phyloP scores from a whole-genome alignment of 2,113 vertebrate species.

The Polypterus bichir region DNA sequence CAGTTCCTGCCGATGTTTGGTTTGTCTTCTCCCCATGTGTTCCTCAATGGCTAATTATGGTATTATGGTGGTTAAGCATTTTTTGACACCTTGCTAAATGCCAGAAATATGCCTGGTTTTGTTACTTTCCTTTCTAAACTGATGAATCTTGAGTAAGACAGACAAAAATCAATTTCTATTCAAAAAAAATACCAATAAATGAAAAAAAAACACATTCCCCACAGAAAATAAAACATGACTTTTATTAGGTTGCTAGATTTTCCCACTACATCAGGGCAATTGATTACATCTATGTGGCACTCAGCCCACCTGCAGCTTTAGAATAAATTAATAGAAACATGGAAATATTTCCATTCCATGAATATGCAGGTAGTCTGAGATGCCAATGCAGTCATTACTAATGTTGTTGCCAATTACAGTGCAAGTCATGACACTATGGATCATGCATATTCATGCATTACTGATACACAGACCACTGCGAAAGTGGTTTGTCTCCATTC shows the following conservation, averaged over 20 bases:
- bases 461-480: constrained; percentile 50
- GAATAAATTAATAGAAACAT: constrained; percentile 50
- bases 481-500: constrained; percentile 48
- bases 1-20: too few species aligned
- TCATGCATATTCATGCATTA: constrained; percentile 62
- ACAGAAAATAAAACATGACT: constrained; percentile 35
- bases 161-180: constrained; percentile 23
- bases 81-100: too few species aligned
- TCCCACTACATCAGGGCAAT: constrained; percentile 38
- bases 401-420: constrained; percentile 71
- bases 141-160: constrained; percentile 16
- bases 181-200: constrained; percentile 12
- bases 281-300: constrained; percentile 44
- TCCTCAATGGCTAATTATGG: too few species aligned
- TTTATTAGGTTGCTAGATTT: constrained; percentile 46
- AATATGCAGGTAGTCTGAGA: constrained; percentile 58
- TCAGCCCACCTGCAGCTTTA: constrained; percentile 55
- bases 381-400: constrained; percentile 62
- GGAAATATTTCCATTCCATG: constrained; percentile 58
- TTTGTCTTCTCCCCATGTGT: too few species aligned
- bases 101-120: too few species aligned
- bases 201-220: constrained; percentile 34
- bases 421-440: constrained; percentile 63
- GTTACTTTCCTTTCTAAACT: neutral
- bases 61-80: too few species aligned